Percentiles rank a stretch among this genome's conserved stretches.
Evolutionary conservation across 2,113 vertebrate genomes (phyloP).

Genomic region (Xiphophorus hellerii): DNA sequence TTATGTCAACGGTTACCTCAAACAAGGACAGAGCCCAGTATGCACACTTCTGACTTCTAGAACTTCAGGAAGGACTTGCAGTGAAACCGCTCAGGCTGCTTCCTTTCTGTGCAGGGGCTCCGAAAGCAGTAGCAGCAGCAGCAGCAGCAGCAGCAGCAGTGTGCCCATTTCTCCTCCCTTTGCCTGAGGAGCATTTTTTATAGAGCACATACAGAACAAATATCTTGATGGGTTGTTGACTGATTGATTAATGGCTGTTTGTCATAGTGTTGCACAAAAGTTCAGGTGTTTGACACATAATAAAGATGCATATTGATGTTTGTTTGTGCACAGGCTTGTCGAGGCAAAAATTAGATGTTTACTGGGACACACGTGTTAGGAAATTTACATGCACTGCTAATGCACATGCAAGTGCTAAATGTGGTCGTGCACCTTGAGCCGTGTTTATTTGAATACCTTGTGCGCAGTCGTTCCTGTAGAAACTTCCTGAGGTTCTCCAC

Average conservation of each 20-base stretch:
- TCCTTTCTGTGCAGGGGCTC: constrained; percentile 57
- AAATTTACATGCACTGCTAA: constrained; percentile 8
- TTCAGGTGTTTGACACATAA: constrained; percentile 48
- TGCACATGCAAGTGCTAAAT: constrained; percentile 43
- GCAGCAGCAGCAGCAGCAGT: neutral
- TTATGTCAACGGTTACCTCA: constrained; percentile 28
- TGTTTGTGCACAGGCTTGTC: constrained; percentile 12
- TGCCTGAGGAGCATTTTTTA: constrained; percentile 65
- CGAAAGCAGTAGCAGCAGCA: constrained; percentile 34
- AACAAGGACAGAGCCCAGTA: constrained; percentile 25
- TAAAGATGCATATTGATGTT: constrained; percentile 26
- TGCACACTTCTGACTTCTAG: constrained; percentile 37
- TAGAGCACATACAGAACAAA: constrained; percentile 50
- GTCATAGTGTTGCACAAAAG: constrained; percentile 47
- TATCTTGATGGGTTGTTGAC: constrained; percentile 53
- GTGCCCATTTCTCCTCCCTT: constrained; percentile 66
- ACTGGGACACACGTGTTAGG: neutral
- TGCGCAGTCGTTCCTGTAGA: constrained; percentile 56
- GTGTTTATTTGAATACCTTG: constrained; percentile 52
- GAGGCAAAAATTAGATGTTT: neutral
- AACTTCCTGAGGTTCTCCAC: constrained; percentile 76
- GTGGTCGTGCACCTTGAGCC: constrained; percentile 61
- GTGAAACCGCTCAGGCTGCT: constrained; percentile 61
- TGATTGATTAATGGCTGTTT: constrained; percentile 69
- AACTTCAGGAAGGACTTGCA: constrained; percentile 66